Base-by-base conservation (phyloP, 2,113 vertebrate genomes). In the Petrocephalus zakoni region DNA sequence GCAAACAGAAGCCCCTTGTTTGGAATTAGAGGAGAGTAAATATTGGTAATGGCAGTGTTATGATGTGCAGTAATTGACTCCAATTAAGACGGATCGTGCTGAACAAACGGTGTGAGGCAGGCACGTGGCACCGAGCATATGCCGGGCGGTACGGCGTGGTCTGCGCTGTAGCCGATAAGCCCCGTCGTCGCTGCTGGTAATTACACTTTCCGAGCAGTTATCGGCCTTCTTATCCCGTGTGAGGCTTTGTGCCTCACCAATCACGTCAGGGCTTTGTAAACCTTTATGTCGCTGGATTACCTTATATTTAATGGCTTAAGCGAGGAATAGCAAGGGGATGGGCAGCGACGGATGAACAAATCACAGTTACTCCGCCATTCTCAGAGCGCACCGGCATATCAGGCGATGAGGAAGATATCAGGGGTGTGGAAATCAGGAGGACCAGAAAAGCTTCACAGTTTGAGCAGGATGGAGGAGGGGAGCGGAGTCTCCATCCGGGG, bases 361-460 rank as follows among this genome's bases (percentile, higher is more conserved):
- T 49, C 78, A 90, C 91, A 92, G 83, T 89, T 92, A 87, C 91
- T 93, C 93, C 94, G 93, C 92, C 88, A 90, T 95, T 95, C 96
- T 95, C 93, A 92, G 93, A 94, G 90, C 91, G 95, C 94, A 92
- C 92, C 93, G n/a, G 93, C 93, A 84, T 87, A 92, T 93, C 93
- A 91, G 91, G 94, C 95, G 93, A 94, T 93, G 95, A 93, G 95
- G 90, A 90, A 93, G 90, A 90, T 93, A 92, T 91, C 96, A 94
- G 93, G 93, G 95, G 95, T 96, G 96, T 92, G 94, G 93, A 96
- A 97, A 95, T 95, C 94, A 94, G 92, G 78, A 91, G 88, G 91
- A 91, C 91, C 90, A 92, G 93, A 90, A 91, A 85, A 91, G 0
- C 25, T 37, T 47, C 83, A 53, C 88, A 90, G 94, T 93, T 91